A percentile compares a stretch with the other conserved stretches of the same genome.
Conservation (phyloP, 1,140 invertebrate species). For the Watersipora subatra region DNA sequence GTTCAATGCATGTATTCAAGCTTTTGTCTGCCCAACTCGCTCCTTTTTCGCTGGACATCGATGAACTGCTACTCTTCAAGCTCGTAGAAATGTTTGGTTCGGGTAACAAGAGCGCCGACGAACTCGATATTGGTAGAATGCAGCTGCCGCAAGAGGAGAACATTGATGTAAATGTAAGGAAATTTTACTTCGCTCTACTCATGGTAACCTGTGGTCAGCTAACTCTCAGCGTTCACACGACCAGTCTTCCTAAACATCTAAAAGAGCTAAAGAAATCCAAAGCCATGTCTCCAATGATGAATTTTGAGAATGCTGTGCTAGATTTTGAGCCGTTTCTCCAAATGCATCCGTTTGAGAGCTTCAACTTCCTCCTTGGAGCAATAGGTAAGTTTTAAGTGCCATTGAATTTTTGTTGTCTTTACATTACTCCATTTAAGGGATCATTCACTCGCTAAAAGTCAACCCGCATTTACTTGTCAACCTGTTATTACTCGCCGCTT, state of each 20-base stretch:
- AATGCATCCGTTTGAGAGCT: background rate
- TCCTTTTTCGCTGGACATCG: background rate
- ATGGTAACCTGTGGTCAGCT: background rate
- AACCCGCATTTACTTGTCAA: no score
- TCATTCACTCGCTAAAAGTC: no score
- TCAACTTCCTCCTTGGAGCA: background rate
- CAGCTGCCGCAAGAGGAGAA: background rate
- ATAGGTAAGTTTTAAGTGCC: no score
- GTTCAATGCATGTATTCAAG: background rate
- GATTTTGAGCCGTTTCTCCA: constrained; percentile 49
- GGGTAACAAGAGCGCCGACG: background rate
- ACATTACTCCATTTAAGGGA: no score
- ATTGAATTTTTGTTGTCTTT: no score
- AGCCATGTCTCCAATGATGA: constrained; percentile 66
- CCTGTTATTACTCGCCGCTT: no score
- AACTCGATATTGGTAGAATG: background rate
- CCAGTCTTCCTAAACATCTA: constrained; percentile 59
- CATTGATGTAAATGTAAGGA: background rate
- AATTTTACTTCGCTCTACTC: background rate
- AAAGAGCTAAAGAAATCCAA: constrained; percentile 67
- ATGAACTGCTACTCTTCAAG: background rate
- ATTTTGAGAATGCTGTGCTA: constrained; percentile 89
- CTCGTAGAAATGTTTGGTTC: background rate
- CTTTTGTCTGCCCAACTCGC: background rate
- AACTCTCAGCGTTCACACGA: constrained; percentile 28